A percentile compares a stretch with the other conserved stretches of the same genome.
These are phyloP conservation scores for Drosophila koepferae DNA, from an alignment of 2,888 invertebrate species.

Conservation along the genomic window DNA sequence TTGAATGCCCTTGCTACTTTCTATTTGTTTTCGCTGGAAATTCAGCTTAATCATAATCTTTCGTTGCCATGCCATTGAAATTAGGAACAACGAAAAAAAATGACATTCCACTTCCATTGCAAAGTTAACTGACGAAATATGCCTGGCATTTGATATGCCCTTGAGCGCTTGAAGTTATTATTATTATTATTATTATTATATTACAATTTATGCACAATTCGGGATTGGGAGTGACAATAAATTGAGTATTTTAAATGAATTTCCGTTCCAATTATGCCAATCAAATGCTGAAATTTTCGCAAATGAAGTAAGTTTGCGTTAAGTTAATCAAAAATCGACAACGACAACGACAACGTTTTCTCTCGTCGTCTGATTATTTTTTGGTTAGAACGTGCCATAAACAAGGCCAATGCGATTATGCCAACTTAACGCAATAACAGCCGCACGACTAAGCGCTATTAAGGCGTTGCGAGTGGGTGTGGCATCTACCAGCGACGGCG, in stretches of 20 bases:
- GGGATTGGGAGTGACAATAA: constrained; percentile 5
- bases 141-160: constrained; percentile 1
- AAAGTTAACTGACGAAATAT: not conserved
- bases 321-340: constrained; percentile 61
- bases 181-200: constrained; percentile 1
- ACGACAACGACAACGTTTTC: constrained; percentile 43
- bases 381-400: constrained; percentile 60
- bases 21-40: not conserved
- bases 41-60: constrained; percentile 1
- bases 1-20: not conserved
- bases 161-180: constrained; percentile 1
- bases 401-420: constrained; percentile 61
- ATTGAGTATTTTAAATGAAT: constrained; percentile 20
- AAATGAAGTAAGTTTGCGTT: constrained; percentile 29
- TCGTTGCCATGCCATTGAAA: constrained; percentile 21
- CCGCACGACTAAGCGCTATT: constrained; percentile 50
- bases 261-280: constrained; percentile 12
- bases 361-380: constrained; percentile 54
- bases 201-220: constrained; percentile 5
- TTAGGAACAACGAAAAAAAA: not conserved
- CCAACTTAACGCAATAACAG: constrained; percentile 38
- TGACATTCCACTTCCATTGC: not conserved
- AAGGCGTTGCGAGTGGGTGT: not conserved
- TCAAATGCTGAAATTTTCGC: constrained; percentile 11
- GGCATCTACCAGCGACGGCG: constrained; percentile 22